Percentiles rank a stretch among this genome's conserved stretches.
Conservation (phyloP, 2,888 invertebrate genomes). For the Lottia gigantea region DNA sequence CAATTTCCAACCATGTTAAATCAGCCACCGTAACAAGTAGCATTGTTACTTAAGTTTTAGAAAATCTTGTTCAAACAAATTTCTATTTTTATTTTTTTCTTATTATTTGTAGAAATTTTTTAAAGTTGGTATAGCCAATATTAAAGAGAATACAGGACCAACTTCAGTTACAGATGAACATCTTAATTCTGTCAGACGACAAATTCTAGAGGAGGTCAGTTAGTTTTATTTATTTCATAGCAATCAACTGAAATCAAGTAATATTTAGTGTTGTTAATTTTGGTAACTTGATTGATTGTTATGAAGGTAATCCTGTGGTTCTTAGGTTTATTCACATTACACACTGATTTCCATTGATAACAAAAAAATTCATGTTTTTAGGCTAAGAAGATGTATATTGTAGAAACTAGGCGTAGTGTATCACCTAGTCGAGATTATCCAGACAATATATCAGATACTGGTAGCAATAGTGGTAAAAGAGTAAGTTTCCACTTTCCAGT, state of each 20-base stretch:
- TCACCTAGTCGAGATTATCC: constrained; percentile 54
- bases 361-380: constrained; percentile 27
- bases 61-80: background rate
- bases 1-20: too few species aligned
- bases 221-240: too few species aligned
- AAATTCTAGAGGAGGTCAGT: constrained; percentile 81
- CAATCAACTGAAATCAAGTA: too few species aligned
- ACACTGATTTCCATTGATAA: too few species aligned
- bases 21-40: too few species aligned
- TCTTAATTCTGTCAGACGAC: constrained; percentile 77
- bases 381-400: constrained; percentile 76
- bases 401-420: constrained; percentile 51
- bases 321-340: too few species aligned
- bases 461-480: constrained; percentile 50
- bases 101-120: constrained; percentile 76
- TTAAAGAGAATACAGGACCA: constrained; percentile 80
- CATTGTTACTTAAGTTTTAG: too few species aligned
- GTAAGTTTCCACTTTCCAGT: constrained; percentile 20
- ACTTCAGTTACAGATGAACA: constrained; percentile 80
- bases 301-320: too few species aligned
- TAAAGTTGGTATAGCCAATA: constrained; percentile 82
- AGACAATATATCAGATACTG: constrained; percentile 61
- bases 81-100: background rate
- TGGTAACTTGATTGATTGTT: too few species aligned
- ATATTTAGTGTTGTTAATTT: too few species aligned